Conservation (phyloP, 2,113 vertebrate species). For the Protobothrops mucrosquamatus region DNA sequence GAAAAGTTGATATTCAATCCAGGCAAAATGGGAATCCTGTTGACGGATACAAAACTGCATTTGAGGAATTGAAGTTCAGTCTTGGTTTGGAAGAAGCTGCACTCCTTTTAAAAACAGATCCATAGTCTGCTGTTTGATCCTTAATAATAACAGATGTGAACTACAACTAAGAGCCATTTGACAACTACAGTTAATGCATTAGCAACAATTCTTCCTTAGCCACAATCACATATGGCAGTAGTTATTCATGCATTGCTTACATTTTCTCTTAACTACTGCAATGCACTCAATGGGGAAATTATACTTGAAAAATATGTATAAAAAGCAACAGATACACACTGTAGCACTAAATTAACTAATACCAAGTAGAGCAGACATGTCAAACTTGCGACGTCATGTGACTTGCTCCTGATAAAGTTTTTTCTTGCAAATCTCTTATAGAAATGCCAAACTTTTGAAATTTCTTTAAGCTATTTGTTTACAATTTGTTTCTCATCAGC, state of each 20-base stretch:
- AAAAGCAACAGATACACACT: neutral
- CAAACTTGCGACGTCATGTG: no score
- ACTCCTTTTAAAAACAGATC: neutral
- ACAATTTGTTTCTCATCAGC: neutral
- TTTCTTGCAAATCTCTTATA: neutral
- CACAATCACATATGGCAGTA: neutral
- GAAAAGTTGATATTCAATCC: neutral
- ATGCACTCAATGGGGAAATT: neutral
- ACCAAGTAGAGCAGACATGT: neutral
- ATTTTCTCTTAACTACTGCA: neutral
- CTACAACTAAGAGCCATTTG: neutral
- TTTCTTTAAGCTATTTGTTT: neutral
- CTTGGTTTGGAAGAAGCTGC: neutral
- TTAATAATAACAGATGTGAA: neutral
- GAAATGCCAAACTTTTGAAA: neutral
- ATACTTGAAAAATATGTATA: neutral
- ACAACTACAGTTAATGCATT: neutral
- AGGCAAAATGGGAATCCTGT: neutral
- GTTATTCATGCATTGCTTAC: neutral
- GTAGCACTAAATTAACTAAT: neutral
- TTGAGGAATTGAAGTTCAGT: neutral
- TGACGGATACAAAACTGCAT: neutral
- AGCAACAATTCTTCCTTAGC: neutral
- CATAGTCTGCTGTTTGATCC: neutral
- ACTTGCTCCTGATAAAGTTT: neutral